phyloP scores from a whole-genome alignment of 2,888 invertebrate species.

The Pseudococcus longispinus region DNA sequence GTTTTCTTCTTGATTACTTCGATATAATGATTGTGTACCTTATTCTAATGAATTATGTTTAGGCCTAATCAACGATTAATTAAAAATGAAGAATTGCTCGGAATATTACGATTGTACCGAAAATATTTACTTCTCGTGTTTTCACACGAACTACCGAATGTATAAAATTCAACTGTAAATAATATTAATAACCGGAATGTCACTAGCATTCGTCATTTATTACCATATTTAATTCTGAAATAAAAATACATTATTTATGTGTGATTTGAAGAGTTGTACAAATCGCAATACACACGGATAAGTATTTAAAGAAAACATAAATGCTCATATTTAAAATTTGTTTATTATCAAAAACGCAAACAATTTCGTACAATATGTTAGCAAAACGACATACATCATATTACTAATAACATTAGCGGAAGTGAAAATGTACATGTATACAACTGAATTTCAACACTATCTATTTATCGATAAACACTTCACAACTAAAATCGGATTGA shows the following conservation, averaged over 20 bases:
- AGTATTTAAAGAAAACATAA: background rate
- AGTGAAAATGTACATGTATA: conserved; percentile 43
- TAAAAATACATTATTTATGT: too few relatives aligned
- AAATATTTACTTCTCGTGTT: too few relatives aligned
- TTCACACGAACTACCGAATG: too few relatives aligned
- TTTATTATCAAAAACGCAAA: conserved; percentile 51
- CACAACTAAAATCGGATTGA: conserved; percentile 20
- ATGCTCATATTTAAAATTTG: conserved; percentile 47
- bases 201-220: too few relatives aligned
- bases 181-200: too few relatives aligned
- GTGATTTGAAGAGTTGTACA: background rate
- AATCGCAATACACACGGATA: too few relatives aligned
- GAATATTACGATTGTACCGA: background rate
- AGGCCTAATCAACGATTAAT: background rate
- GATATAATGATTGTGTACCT: background rate
- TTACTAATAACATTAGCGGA: conserved; percentile 31
- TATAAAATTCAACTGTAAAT: too few relatives aligned
- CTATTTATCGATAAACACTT: conserved; percentile 20
- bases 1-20: background rate
- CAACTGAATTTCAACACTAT: conserved; percentile 32
- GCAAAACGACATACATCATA: conserved; percentile 38
- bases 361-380: conserved; percentile 51
- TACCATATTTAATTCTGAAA: too few relatives aligned
- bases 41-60: background rate
- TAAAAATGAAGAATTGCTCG: background rate